Base-by-base conservation (phyloP, 2,113 vertebrate genomes). In the Chlamydotis undulata region DNA sequence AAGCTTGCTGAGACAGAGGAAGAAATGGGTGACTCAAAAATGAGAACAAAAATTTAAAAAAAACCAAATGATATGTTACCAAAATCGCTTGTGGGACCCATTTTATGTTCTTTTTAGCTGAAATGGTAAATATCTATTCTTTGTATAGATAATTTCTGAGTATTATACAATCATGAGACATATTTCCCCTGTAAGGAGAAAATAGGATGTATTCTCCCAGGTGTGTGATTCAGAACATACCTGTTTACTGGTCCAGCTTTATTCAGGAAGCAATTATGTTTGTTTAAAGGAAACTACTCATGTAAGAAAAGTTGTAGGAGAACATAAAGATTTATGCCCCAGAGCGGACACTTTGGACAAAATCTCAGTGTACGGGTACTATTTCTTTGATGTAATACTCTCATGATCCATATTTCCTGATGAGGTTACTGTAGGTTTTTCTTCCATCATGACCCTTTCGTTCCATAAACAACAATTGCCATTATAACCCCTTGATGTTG, bases 281-380 rank as follows among this genome's bases (percentile, higher is more conserved):
- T 69, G 74, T 92, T 90, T 89, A 90, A 93, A 96, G 68, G 74
- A 91, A 82, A 65, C 82, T 87, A 80, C 61, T 91, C 31, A 83
- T 59, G 41, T 59, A 71, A 61, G 56, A 79, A 86, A 86, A 65
- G 29, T 21, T 91, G 43, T 89, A 49, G 35, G 22, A 81, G 33
- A 83, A n/a, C 35, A 22, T 23, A 56, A 45, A 69, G 1, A 4
- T 61, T 90, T 79, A 89, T 1, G 0, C 16, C 39, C 21, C 37
- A 55, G n/a, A 91, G 45, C 79, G 53, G 31, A 76, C 33, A 64
- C 26, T 64, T 61, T 8, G 74, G 50, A 76, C 28, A 93, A 90
- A 93, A 76, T 89, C 45, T 76, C 73, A 57, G 24, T 69, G 35
- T 90, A 26, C 1, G 7, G 17, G 14, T 41, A 57, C n/a, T 37